Evolutionary conservation across 2,888 invertebrate species (phyloP).

Genomic region (Diaphora mendica): DNA sequence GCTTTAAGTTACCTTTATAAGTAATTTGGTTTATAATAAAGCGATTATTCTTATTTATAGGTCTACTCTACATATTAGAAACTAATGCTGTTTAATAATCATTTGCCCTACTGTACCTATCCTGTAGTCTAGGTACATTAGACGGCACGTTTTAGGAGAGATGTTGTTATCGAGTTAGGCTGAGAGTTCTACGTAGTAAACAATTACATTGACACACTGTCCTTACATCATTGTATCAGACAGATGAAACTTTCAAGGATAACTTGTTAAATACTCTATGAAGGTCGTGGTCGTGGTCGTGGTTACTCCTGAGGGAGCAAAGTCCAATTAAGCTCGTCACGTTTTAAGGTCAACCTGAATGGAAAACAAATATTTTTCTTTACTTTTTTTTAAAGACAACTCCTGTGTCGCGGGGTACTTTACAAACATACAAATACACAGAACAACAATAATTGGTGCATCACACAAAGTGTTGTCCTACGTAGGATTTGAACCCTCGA

Average conservation of each 20-base stretch:
- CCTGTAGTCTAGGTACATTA: slow-evolving; percentile 10
- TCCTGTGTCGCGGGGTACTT: too few species aligned
- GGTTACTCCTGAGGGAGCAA: not conserved
- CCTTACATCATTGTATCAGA: not conserved
- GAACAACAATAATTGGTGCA: too few species aligned
- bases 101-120: slow-evolving; percentile 11
- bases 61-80: too few species aligned
- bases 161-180: slow-evolving; percentile 40
- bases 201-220: slow-evolving; percentile 34
- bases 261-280: not conserved
- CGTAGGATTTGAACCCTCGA: too few species aligned
- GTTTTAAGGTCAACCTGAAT: not conserved
- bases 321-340: not conserved
- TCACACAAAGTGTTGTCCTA: too few species aligned
- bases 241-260: not conserved
- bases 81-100: not conserved
- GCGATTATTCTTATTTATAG: too few species aligned
- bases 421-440: too few species aligned
- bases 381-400: too few species aligned
- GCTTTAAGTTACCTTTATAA: too few species aligned
- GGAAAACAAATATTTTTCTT: not conserved
- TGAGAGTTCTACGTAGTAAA: slow-evolving; percentile 32
- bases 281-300: not conserved
- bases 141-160: slow-evolving; percentile 1
- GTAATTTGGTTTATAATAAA: too few species aligned